Base-by-base conservation (phyloP, 2,888 invertebrate genomes). In the Gastrophysa polygoni region DNA sequence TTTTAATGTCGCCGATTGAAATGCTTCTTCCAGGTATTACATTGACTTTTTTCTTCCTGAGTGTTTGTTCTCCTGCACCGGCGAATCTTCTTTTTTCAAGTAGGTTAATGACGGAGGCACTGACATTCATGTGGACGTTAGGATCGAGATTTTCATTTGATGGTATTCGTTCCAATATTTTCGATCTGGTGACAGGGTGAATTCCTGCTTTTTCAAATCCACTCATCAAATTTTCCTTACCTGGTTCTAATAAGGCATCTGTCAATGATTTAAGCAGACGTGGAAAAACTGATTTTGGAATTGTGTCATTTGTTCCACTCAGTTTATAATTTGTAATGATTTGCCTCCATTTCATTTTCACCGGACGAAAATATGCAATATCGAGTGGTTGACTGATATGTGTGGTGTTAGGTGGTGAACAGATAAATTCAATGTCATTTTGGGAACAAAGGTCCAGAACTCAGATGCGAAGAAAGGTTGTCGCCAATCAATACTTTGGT, bases 191-290 rank as follows among this genome's bases (percentile, higher is more conserved):
- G 21, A 59, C 20, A 18, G 59, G 56, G 51, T 59, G 55, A 49
- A 63, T 63, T 5, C 44, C 59, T 18, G 49, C 59, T 18, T 63
- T 63, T 55, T 55, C 59, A 57, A 64, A 64, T 58, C 64, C 57
- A 64, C 52, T 64, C 18, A 28, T 59, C 28, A 63, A 44, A 50
- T 63, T 64, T 7, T 57, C 47, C 21, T 20, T 51, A 2, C 57
- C 64, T 20, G 38, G 24, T 60, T 57, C 57, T 38, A 24, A 20
- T 47, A 60, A 47, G 21, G 47, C 32, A 46, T 60, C 56, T 57
- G 47, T 47, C 47, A 63, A 32, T 60, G 57, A 51, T 50, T 58
- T 58, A 17, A 49, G 58, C 29, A 58, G 58, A 20, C 57, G 55
- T n/a, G 60, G 56, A 47, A 61, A 55, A 48, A 34, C 56, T 56